These are phyloP conservation scores for Proterorhinus semilunaris DNA, from an alignment of 2,113 vertebrate species.

Conservation along the genomic window DNA sequence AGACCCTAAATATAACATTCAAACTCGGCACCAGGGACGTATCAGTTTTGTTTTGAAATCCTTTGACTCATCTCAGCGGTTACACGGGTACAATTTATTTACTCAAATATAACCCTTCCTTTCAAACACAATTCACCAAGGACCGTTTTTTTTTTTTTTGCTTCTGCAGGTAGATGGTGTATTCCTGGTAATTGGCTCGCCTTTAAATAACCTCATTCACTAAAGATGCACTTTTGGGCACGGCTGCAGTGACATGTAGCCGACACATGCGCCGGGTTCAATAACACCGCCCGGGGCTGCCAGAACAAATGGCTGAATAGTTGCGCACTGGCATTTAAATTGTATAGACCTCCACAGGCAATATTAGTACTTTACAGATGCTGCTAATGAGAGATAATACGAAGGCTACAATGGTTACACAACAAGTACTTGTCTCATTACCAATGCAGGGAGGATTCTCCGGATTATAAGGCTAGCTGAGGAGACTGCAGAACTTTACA, in stretches of 20 bases:
- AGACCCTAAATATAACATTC: too few species aligned
- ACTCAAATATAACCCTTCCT: constrained; percentile 19
- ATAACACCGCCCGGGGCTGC: constrained; percentile 29
- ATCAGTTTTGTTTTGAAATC: neutral
- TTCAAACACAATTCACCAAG: constrained; percentile 15
- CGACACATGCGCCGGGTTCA: constrained; percentile 46
- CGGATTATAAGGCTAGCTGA: neutral
- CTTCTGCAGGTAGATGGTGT: constrained; percentile 36
- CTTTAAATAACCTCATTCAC: constrained; percentile 45
- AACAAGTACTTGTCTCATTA: constrained; percentile 12
- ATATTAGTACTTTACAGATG: constrained; percentile 34
- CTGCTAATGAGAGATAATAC: constrained; percentile 36
- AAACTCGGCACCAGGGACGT: neutral
- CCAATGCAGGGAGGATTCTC: constrained; percentile 11
- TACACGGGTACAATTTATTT: constrained; percentile 11
- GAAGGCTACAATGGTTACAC: constrained; percentile 11
- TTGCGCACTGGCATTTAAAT: constrained; percentile 37
- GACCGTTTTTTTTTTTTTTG: constrained; percentile 9
- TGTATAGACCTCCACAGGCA: constrained; percentile 43
- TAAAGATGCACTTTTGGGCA: constrained; percentile 64
- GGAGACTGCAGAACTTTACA: constrained; percentile 4
- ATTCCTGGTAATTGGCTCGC: constrained; percentile 41
- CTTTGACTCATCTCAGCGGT: neutral
- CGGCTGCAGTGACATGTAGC: constrained; percentile 56
- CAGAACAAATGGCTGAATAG: constrained; percentile 47